Evolutionary conservation across 2,113 vertebrate species (phyloP).

Genomic region (Dermatemys mawii): DNA sequence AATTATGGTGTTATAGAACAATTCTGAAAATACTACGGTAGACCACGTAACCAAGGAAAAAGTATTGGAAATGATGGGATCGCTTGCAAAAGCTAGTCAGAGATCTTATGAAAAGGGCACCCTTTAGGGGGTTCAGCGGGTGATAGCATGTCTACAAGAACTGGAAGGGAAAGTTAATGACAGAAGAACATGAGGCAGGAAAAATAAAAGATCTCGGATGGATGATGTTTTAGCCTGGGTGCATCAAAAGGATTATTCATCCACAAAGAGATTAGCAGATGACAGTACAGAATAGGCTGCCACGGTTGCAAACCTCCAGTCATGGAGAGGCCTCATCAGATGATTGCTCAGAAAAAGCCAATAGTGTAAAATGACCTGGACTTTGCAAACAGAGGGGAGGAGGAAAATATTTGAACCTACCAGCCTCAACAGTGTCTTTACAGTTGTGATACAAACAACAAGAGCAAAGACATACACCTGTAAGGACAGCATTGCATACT

Average conservation of each 20-base stretch:
- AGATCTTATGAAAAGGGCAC: not conserved
- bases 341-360: not conserved
- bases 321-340: not conserved
- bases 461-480: not conserved
- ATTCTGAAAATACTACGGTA: not conserved
- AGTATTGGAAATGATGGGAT: not conserved
- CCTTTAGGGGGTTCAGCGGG: not conserved
- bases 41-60: not conserved
- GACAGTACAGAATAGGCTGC: not conserved
- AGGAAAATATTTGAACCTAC: not conserved
- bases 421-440: not conserved
- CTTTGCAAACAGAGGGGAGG: not conserved
- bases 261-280: not conserved
- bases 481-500: not conserved
- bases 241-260: not conserved
- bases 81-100: not conserved
- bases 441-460: not conserved
- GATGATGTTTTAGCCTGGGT: not conserved
- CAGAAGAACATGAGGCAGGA: not conserved
- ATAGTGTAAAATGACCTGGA: accelerated
- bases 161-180: not conserved
- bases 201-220: not conserved
- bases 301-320: not conserved
- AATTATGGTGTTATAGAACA: not conserved
- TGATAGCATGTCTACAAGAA: not conserved